Evolutionary conservation across 2,797 vertebrate species (phyloP), one percentile per base, ranked within the genome.

Genomic region (Myripristis jacobus): DNA sequence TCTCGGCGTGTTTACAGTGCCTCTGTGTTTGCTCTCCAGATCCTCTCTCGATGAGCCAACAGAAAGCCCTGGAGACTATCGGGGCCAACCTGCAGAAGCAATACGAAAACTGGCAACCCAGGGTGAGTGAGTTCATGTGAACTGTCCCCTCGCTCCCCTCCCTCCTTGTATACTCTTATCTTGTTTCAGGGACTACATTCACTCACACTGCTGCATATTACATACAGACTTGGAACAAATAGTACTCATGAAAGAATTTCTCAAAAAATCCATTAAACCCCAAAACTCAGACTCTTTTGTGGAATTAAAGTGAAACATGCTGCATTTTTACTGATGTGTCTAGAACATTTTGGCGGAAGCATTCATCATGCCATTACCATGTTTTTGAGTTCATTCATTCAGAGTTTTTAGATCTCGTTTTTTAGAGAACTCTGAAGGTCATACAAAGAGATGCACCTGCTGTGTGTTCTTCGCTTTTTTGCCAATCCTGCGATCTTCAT

Each of bases 11-110:
- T 59, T 64, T 43, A 59, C n/a, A 6, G 9, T 46, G 15, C 50
- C 10, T 66, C 0, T 66, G n/a, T 82, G n/a, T 83, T 71, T 71
- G 55, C 25, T 69, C 72, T 47, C 54, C 90, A 99, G 98, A 99
- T 94, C 98, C 98, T 73, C 92, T 99, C 83, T 99, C 97, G 0
- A 99, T 98, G 97, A 98, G 97, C 64, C 97, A 97, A 15, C 98
- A 99, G 89, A 99, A 99, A 82, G 97, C 97, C 77, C 92, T 99
- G 92, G 98, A 99, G 91, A 98, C 96, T 62, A 99, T 99, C 0
- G 97, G 98, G 59, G 97, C 96, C 22, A 99, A 97, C 81, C 89
- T 99, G 46, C 98, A 99, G 94, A 99, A 99, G 91, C 98, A 99
- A 85, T 99, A 99, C 0, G 98, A 99, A 83, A 99, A 97, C 92